Evolutionary conservation across 1,140 invertebrate genomes (phyloP).

Genomic region (Aphidius ervi): DNA sequence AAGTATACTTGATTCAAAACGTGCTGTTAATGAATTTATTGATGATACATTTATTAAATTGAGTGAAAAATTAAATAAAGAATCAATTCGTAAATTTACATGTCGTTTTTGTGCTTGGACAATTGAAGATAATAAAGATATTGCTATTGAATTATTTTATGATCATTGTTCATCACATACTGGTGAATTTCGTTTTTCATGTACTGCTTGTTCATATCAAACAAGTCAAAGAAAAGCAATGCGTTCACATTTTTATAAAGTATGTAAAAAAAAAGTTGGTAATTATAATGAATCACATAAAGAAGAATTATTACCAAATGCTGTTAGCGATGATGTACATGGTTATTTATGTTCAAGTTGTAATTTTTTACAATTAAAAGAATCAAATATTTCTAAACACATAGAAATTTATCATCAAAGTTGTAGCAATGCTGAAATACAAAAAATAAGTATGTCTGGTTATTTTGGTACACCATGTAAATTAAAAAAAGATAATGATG

Average conservation of each 20-base stretch:
- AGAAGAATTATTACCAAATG: slow-evolving; percentile 34
- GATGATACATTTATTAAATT: slow-evolving; percentile 24
- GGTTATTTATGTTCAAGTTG: slow-evolving; percentile 66
- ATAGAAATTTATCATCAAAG: slow-evolving; percentile 54
- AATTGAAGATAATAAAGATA: slow-evolving; percentile 41
- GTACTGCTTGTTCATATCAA: slow-evolving; percentile 56
- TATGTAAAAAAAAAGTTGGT: slow-evolving; percentile 34
- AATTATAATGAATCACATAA: slow-evolving; percentile 28
- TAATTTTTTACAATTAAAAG: slow-evolving; percentile 63
- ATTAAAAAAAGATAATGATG: not conserved
- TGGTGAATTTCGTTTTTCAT: slow-evolving; percentile 65
- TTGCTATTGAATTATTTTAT: slow-evolving; percentile 54
- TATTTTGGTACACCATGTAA: not conserved
- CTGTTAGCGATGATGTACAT: slow-evolving; percentile 41
- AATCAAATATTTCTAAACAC: slow-evolving; percentile 59
- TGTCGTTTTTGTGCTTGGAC: slow-evolving; percentile 54
- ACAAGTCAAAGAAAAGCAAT: slow-evolving; percentile 47
- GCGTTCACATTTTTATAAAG: slow-evolving; percentile 50
- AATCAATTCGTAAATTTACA: slow-evolving; percentile 39
- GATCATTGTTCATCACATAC: slow-evolving; percentile 70
- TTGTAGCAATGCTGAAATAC: slow-evolving; percentile 34
- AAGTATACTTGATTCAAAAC: slow-evolving; percentile 48
- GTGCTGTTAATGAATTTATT: slow-evolving; percentile 45
- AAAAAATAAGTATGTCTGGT: slow-evolving; percentile 55
- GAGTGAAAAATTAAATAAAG: slow-evolving; percentile 27